Conservation (phyloP, 1,140 invertebrate genomes). For the Bicyclus anynana region DNA sequence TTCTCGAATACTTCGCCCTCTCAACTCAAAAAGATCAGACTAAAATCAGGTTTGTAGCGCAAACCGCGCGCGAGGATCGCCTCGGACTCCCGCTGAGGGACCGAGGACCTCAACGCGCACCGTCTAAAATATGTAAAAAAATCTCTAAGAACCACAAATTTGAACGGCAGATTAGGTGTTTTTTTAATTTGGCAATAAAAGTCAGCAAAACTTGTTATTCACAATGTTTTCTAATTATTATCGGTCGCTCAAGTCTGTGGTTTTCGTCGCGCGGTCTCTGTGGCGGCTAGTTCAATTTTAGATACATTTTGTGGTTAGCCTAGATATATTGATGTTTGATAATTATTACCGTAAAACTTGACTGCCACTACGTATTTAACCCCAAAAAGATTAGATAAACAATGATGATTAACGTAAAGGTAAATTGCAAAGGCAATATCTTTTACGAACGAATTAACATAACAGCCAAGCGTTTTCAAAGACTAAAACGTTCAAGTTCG, state of each 20-base stretch:
- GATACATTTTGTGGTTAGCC: conserved; percentile 1
- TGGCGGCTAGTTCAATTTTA: conserved; percentile 3
- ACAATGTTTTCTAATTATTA: no score
- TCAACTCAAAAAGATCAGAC: conserved; percentile 58
- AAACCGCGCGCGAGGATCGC: conserved; percentile 30
- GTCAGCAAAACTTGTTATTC: no score
- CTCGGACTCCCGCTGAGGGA: not conserved
- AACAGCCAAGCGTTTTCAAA: no score
- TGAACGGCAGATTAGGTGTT: not conserved
- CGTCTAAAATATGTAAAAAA: not conserved
- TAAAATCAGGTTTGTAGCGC: conserved; percentile 57
- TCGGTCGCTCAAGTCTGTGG: not conserved
- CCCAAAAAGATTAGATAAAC: no score
- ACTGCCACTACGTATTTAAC: no score
- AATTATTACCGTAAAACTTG: not conserved
- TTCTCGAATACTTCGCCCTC: conserved; percentile 41
- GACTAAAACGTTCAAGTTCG: no score
- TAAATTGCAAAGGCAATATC: no score
- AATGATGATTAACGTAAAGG: no score
- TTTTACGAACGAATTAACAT: no score
- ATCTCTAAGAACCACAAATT: not conserved
- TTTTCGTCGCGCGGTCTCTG: not conserved
- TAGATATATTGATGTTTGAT: not conserved
- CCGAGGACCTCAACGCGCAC: not conserved
- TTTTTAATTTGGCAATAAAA: no score